A percentile compares a stretch with the other conserved stretches of the same genome.
These are phyloP conservation scores for Diogma glabrata DNA, from an alignment of 2,888 invertebrate genomes.

Conservation along the genomic window DNA sequence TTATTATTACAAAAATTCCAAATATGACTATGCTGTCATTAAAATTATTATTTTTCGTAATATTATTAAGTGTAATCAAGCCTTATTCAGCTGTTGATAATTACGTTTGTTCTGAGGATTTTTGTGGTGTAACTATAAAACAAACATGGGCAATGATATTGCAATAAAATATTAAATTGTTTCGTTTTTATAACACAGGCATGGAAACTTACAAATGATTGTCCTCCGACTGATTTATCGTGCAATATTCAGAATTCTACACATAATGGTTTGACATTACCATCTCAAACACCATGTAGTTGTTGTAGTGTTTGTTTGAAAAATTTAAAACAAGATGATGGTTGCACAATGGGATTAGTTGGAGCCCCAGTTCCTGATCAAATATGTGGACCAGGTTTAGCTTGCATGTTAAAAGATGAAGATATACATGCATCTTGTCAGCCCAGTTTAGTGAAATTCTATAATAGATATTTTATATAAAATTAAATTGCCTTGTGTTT, in stretches of 20 bases:
- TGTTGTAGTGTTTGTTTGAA: constrained; percentile 51
- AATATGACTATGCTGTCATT: no score
- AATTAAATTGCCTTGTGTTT: constrained; percentile 6
- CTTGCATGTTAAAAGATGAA: constrained; percentile 14
- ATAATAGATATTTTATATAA: constrained; percentile 10
- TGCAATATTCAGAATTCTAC: constrained; percentile 46
- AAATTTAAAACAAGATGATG: constrained; percentile 38
- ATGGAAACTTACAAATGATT: no score
- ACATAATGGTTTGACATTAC: constrained; percentile 41
- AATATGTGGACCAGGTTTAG: constrained; percentile 43
- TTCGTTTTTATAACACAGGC: no score
- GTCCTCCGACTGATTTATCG: constrained; percentile 33
- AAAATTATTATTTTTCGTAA: no score
- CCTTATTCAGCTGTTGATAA: not conserved
- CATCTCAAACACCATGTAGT: constrained; percentile 47
- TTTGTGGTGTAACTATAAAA: constrained; percentile 5
- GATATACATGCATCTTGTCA: constrained; percentile 33
- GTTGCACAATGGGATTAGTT: constrained; percentile 41
- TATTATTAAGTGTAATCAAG: no score
- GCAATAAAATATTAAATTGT: no score
- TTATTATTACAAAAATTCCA: no score
- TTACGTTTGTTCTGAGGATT: constrained; percentile 2
- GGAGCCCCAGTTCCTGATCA: constrained; percentile 42
- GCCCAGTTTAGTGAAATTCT: constrained; percentile 42
- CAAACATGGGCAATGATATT: no score